Evolutionary conservation across 2,888 invertebrate species (phyloP).

Genomic region (Tinea trinotella): DNA sequence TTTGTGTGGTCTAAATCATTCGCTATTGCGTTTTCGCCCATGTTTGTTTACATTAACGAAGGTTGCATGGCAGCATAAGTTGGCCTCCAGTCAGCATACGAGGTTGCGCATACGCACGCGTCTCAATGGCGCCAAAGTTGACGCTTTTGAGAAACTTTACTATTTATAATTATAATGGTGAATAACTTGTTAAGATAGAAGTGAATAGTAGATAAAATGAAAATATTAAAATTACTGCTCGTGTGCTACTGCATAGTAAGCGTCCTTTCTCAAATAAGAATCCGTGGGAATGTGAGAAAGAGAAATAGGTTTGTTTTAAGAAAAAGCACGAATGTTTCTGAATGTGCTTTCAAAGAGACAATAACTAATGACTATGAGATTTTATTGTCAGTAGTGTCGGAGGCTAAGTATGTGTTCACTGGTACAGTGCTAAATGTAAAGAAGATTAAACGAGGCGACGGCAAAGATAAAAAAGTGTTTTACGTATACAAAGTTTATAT

Average conservation of each 20-base stretch:
- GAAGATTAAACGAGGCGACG: conserved; percentile 58
- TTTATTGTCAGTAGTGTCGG: conserved; percentile 66
- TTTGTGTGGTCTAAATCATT: background rate
- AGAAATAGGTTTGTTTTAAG: conserved; percentile 54
- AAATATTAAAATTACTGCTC: background rate
- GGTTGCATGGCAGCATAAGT: conserved; percentile 70
- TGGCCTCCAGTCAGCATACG: conserved; percentile 63
- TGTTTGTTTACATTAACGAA: conserved; percentile 67
- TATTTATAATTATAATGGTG: conserved; percentile 1
- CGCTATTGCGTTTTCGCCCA: conserved; percentile 27
- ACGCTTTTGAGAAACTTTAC: conserved; percentile 49
- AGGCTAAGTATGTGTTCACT: conserved; percentile 68
- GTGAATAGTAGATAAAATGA: conserved; percentile 4
- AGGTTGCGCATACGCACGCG: conserved; percentile 68
- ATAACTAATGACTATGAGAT: conserved; percentile 71
- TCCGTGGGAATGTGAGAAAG: conserved; percentile 51
- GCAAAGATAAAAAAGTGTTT: conserved; percentile 52
- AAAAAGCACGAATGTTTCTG: conserved; percentile 58
- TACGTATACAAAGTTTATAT: conserved; percentile 62
- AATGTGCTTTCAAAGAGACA: conserved; percentile 69
- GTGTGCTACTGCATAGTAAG: background rate
- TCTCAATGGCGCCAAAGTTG: conserved; percentile 63
- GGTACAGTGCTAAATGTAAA: conserved; percentile 61
- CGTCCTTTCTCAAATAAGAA: conserved; percentile 38
- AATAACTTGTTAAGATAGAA: background rate